Evolutionary conservation across 2,113 vertebrate species (phyloP), one percentile per base, ranked within the genome.

Genomic region (Lanius collurio): DNA sequence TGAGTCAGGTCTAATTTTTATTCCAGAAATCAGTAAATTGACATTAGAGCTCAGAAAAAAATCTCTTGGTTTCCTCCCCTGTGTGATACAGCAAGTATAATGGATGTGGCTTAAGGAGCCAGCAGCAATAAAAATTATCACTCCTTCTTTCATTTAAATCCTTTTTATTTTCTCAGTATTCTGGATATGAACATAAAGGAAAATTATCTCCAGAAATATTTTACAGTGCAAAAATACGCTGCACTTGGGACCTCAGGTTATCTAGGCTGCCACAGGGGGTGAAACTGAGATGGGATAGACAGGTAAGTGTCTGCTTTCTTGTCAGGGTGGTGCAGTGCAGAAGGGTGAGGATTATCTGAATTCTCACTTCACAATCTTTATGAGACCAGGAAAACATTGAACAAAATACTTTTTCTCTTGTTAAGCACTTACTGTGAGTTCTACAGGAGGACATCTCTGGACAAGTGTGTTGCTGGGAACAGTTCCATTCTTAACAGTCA

Each of bases 1-100:
- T 80, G 44, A 90, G 74, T 80, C 70, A 78, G 26, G 59, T 90
- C 39, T 93, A 47, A 74, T 90, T 94, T 95, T 89, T 90, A 39
- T 93, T 78, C 31, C 8, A 44, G 63, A 88, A 87, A 53, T 78
- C 11, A 86, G 59, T 83, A 85, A 95, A 44, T 65, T 87, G 39
- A 50, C 78, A 42, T 71, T 46, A 77, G 35, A 85, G 53, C 46
- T 90, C n/a, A 85, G 35, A 67, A 89, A 84, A 81, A 89, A 62
- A 39, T 46, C 24, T 19, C 59, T 90, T 93, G 55, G 17, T 94
- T 89, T 94, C 57, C 57, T 95, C 14, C 22, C 41, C 23, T 56
- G 20, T 69, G 37, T 71, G 41, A 39, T 37, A 23, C 42, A 39
- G 71, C 56, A 69, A 22, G 22, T 27, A 16, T 11, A 39, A 69